Base-by-base conservation (phyloP, 1,140 invertebrate genomes). In the Hestina assimilis region DNA sequence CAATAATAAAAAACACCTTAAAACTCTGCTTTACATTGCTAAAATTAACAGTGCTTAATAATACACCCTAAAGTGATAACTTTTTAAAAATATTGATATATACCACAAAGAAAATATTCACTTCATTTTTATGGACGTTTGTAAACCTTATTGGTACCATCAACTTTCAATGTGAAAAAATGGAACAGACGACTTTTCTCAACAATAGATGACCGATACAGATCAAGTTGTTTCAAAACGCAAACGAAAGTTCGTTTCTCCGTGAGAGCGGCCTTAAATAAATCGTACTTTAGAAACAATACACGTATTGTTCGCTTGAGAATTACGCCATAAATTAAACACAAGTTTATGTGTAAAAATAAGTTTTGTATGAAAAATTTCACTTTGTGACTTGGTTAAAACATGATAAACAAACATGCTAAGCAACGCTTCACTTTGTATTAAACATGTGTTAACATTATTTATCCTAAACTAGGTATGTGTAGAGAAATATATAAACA, bases 271-370 rank as follows among this genome's bases (percentile, higher is more conserved):
- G 62, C 60, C 63, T 59, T 73, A 77, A 82, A 83, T 77, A 83
- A 79, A 81, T 79, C 65, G 75, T 63, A 66, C 54, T 66, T 69
- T 46, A 58, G 59, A 80, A 79, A 84, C 81, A 86, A 84, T 83
- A 75, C 73, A 67, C 52, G 72, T 74, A 84, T 86, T 86, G 83
- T 84, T 81, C 69, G 50, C 35, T 58, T 71, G 59, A 71, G 76
- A 78, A 82, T 67, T 78, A 61, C 69, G 63, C 74, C 71, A 76
- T 74, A 77, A 76, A 68, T 78, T 67, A 57, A 60, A 72, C 68
- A 67, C 52, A 75, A 64, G 66, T 73, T 69, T 65, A 59, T 46
- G 59, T 59, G 47, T 64, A 52, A 59, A 68, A 61, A 50, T 53
- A 57, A 51, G 47, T 51, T 67, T 53, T 47, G 56, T 35, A 23